Base-by-base conservation (phyloP, 2,113 vertebrate genomes). In the Ia io region DNA sequence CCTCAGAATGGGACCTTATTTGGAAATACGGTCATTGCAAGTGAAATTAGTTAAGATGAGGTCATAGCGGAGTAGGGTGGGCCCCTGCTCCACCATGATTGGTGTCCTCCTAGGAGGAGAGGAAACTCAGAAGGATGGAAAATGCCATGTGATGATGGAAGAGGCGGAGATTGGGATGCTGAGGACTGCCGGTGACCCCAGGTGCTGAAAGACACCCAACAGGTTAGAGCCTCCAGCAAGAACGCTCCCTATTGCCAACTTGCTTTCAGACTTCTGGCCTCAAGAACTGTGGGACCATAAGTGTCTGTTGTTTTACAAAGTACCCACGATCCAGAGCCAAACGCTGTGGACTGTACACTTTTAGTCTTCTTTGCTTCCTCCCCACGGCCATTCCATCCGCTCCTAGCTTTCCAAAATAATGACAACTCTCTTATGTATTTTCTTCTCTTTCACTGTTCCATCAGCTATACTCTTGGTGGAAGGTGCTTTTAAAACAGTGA, bases 331-430 rank as follows among this genome's bases (percentile, higher is more conserved):
- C 63, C 40, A 91, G 49, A 84, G 20, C 0, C 16, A 16, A 18
- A 20, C 11, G 0, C 23, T 51, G 16, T 14, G 28, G n/a, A 35
- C 17, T n/a, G 2, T 32, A 23, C 6, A 20, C 44, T 35, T 74
- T 83, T 40, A 79, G 18, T 70, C 32, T 90, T 69, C 77, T 59
- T 65, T n/a, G 23, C 37, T 78, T 94, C 30, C 28, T 71, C 51
- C 8, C 69, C 47, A n/a, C 2, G 4, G 4, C 30, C 1, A 9
- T 42, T 47, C 14, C 28, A 53, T 30, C 59, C 28, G n/a, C 40
- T 61, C 82, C 22, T 23, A 49, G 30, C 47, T 73, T 89, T 93
- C 76, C 73, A 92, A 88, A 92, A 76, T 22, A 83, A 53, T 20
- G 56, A 40, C 59, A 65, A 9, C 22, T 12, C 4, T 67, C 9